Evolutionary conservation across 2,888 invertebrate genomes (phyloP).

Genomic region (Tanaodytes sp.): DNA sequence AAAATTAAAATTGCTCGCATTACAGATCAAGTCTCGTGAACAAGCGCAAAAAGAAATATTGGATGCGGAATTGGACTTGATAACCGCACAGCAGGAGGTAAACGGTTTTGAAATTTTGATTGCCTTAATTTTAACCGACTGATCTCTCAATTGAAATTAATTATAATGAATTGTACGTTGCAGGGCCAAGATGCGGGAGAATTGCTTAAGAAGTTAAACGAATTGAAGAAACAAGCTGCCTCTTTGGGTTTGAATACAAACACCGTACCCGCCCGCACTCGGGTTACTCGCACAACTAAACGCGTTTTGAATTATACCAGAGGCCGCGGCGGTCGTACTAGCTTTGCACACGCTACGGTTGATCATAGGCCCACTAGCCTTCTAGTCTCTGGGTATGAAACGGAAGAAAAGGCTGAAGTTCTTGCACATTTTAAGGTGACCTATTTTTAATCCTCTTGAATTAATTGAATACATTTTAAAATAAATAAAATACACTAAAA

Average conservation of each 20-base stretch:
- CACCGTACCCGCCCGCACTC: conserved; percentile 59
- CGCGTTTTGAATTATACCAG: conserved; percentile 57
- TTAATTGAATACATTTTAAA: too few relatives aligned
- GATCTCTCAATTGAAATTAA: too few relatives aligned
- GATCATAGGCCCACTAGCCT: conserved; percentile 91
- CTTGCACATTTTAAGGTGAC: conserved; percentile 87
- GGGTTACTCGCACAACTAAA: conserved; percentile 65
- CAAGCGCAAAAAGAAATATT: conserved; percentile 91
- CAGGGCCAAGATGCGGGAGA: conserved; percentile 87
- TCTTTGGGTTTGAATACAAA: conserved; percentile 68
- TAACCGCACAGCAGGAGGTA: conserved; percentile 86
- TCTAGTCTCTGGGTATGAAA: conserved; percentile 89
- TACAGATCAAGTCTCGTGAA: conserved; percentile 80
- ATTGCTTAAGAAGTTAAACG: conserved; percentile 81
- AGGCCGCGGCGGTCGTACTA: conserved; percentile 71
- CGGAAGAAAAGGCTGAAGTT: conserved; percentile 86
- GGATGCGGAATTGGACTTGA: conserved; percentile 92
- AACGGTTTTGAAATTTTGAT: too few relatives aligned
- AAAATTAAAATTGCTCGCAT: too few relatives aligned
- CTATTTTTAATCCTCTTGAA: too few relatives aligned
- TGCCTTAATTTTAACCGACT: too few relatives aligned
- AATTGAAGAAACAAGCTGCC: conserved; percentile 79
- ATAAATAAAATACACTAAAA: too few relatives aligned
- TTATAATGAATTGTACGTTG: too few relatives aligned
- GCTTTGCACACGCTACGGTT: conserved; percentile 77